Percentiles rank a stretch among this genome's conserved stretches.
phyloP scores from a whole-genome alignment of 2,113 vertebrate species.

The Hippocampus barbouri region DNA sequence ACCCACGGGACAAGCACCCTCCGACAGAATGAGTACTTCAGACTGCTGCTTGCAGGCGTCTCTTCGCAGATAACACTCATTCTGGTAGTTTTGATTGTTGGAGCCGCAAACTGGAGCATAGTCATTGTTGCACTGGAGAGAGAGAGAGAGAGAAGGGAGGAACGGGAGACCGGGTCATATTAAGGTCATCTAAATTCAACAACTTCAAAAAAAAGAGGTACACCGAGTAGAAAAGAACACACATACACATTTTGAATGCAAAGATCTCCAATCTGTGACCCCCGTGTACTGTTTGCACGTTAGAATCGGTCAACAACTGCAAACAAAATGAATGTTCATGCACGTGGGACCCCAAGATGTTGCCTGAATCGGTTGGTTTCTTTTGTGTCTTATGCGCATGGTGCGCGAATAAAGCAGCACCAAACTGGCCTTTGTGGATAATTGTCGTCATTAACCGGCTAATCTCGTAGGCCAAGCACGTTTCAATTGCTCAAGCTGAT shows the following conservation, averaged over 20 bases:
- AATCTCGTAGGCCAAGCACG: background rate
- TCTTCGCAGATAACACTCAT: slow-evolving; percentile 92
- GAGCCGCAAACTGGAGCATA: slow-evolving; percentile 97
- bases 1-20: slow-evolving; percentile 93
- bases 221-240: background rate
- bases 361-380: too few relatives aligned
- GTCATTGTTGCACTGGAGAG: slow-evolving; percentile 89
- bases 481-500: background rate
- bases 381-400: too few relatives aligned
- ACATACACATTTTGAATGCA: too few relatives aligned
- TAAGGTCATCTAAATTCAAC: background rate
- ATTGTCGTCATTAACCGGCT: background rate
- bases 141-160: background rate
- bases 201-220: background rate
- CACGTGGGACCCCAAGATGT: too few relatives aligned
- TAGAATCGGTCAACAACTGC: too few relatives aligned
- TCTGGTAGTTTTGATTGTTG: slow-evolving; percentile 97
- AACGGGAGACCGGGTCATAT: background rate
- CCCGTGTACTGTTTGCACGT: too few relatives aligned
- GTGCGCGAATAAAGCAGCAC: background rate
- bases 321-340: too few relatives aligned
- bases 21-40: slow-evolving; percentile 87
- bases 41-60: slow-evolving; percentile 98
- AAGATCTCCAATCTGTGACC: too few relatives aligned
- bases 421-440: background rate